Base-by-base conservation (phyloP, 2,797 vertebrate species). In the Cottoperca gobio region DNA sequence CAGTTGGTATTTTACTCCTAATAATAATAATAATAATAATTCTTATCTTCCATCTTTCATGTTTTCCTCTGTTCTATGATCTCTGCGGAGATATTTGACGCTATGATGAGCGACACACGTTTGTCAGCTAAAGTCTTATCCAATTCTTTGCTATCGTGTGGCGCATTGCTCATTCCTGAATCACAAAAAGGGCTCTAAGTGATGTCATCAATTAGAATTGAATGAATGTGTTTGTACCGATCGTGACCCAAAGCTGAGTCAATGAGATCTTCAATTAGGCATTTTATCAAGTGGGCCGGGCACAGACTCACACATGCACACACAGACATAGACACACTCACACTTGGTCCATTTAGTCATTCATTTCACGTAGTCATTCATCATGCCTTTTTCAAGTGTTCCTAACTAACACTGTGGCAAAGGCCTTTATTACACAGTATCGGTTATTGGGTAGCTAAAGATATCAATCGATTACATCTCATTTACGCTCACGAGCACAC, bases 221-320 rank as follows among this genome's bases (percentile, higher is more conserved):
- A 84, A 87, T 81, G 35, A 84, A 89, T 88, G 70, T 70, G 71
- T 81, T 85, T 86, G 65, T 42, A 66, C 70, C n/a, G 45, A 72
- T 76, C 16, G 52, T 78, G 66, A 84, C 70, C 80, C 59, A 59
- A 79, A 73, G 61, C 64, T 60, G 52, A 90, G 80, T 90, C 87
- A 86, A 84, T 86, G 83, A 70, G 72, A 77, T 82, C 69, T 68
- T 85, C 79, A 91, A 69, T 89, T 86, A 83, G 66, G 65, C 71
- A 55, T 71, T 86, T 88, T 55, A 81, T 90, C 84, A 88, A 82
- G 50, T 43, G 69, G n/a, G 35, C 48, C n/a, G 66, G 52, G 76
- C 64, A 59, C 37, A 66, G 2, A 70, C 57, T 45, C 31, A 46
- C 2, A 58, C 26, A 66, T 40, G 26, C 31, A 13, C 35, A 58